Evolutionary conservation across 2,113 vertebrate species (phyloP).

Genomic region (Panthera tigris): DNA sequence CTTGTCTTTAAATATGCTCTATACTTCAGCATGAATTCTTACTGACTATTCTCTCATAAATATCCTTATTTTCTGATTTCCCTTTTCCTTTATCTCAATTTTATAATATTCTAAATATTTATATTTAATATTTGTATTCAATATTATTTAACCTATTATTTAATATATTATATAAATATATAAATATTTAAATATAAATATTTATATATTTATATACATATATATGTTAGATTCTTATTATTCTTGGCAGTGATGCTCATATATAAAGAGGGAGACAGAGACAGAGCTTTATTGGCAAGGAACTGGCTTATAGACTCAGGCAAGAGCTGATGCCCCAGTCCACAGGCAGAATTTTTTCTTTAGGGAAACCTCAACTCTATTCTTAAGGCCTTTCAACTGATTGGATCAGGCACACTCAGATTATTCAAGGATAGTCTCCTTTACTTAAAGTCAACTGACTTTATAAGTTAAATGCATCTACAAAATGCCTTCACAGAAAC

Average conservation of each 20-base stretch:
- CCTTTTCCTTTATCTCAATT: neutral
- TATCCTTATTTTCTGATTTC: neutral
- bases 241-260: neutral
- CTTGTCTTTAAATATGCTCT: neutral
- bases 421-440: constrained; percentile 48
- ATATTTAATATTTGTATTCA: too few relatives aligned
- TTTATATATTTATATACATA: neutral
- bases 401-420: neutral
- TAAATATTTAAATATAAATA: too few relatives aligned
- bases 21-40: neutral
- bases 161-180: neutral
- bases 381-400: neutral
- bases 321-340: neutral
- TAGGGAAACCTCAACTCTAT: neutral
- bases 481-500: constrained; percentile 26
- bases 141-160: too few relatives aligned
- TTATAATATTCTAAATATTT: neutral
- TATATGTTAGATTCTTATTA: neutral
- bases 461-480: constrained; percentile 3
- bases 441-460: neutral
- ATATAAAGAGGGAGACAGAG: neutral
- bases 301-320: neutral
- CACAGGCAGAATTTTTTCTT: neutral
- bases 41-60: neutral
- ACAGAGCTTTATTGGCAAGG: neutral